Base-by-base conservation (phyloP, 2,888 invertebrate species). In the Tinea pellionella region DNA sequence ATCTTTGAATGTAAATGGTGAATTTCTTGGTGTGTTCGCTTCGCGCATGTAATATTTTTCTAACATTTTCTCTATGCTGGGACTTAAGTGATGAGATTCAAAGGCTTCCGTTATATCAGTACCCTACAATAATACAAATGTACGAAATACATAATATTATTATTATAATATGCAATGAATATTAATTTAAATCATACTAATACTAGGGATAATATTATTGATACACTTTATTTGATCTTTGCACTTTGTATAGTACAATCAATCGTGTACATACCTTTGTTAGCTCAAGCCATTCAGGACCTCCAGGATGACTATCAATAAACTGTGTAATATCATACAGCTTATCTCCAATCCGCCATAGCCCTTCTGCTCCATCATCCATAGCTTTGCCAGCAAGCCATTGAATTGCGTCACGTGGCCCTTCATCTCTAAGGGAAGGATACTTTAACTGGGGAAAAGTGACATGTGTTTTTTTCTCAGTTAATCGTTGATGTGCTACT, bases 261-360 rank as follows among this genome's bases (percentile, higher is more conserved):
- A 24, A 24, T 3, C 24, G 6, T 24, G 24, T 37, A 60, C 56
- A 65, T 79, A 90, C 94, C 87, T 92, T 90, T 0, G 93, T 90
- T 56, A 92, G 78, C 37, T 81, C 78, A 59, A 95, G 69, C 95
- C 95, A 96, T 70, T 93, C 92, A 0, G 85, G 68, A 0, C 97
- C 96, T 37, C 97, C 96, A 0, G 98, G 98, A 88, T 98, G 98
- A 55, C 83, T 88, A 2, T 90, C 77, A 4, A 94, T 84, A 74
- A 96, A 99, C 16, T 89, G 88, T 0, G 91, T 91, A 19, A 99
- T 89, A 78, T 98, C 96, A 75, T 98, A 98, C 18, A 98, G 81
- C 53, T 87, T 84, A 74, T 95, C 89, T 65, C 92, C 88, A 16
- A 95, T 89, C 64, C 95, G 88, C 95, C 95, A 95, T 2, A 94